These are phyloP conservation scores for Romanogobio albipinnatus DNA, from an alignment of 2,113 vertebrate species.

Conservation along the genomic window DNA sequence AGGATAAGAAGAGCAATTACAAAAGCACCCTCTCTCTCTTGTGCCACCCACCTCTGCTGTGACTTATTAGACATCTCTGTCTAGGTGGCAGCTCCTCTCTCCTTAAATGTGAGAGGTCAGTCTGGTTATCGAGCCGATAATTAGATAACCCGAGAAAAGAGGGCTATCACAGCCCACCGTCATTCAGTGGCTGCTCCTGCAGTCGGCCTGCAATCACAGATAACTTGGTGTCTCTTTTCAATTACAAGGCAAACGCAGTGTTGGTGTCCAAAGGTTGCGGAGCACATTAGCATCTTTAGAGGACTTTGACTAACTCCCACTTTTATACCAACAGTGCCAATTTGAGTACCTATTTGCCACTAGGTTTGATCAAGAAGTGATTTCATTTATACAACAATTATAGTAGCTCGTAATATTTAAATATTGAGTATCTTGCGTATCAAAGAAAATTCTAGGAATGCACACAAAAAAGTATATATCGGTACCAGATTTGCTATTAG, in stretches of 20 bases:
- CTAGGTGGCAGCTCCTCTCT: constrained; percentile 62
- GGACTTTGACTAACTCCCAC: constrained; percentile 6
- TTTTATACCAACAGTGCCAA: neutral
- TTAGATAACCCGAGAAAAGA: constrained; percentile 74
- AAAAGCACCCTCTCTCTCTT: constrained; percentile 46
- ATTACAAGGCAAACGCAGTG: constrained; percentile 56
- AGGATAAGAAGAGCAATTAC: constrained; percentile 63
- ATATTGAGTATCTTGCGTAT: neutral
- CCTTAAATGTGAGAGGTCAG: constrained; percentile 77
- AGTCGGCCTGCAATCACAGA: constrained; percentile 45
- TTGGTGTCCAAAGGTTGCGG: constrained; percentile 40
- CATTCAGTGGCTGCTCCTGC: constrained; percentile 45
- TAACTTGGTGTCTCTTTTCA: constrained; percentile 66
- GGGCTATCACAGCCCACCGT: constrained; percentile 66
- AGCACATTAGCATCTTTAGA: constrained; percentile 49
- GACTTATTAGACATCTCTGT: constrained; percentile 72
- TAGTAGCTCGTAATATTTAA: neutral
- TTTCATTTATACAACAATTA: neutral
- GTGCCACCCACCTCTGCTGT: constrained; percentile 45
- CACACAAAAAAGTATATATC: too few relatives aligned
- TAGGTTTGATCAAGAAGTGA: neutral
- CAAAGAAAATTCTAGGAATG: neutral
- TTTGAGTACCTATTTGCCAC: neutral
- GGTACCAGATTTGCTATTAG: too few relatives aligned
- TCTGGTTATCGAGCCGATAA: constrained; percentile 74